Evolutionary conservation across 2,113 vertebrate species (phyloP), one percentile per base, ranked within the genome.

Genomic region (Oncorhynchus nerka): DNA sequence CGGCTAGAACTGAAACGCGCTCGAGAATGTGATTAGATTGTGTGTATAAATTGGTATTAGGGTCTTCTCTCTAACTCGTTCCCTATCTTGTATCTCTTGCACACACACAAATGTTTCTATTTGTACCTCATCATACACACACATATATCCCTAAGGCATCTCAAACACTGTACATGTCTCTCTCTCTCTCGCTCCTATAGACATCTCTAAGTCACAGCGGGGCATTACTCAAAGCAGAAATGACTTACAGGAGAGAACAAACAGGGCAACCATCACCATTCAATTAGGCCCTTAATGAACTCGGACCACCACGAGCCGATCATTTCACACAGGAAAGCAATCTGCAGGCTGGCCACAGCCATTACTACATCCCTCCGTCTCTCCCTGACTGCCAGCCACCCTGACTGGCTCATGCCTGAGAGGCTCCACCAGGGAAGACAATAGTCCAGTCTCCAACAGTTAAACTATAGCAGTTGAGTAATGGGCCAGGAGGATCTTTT

Each of bases 221-320:
- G 2, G 20, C 61, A 75, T 45, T 78, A 62, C 39, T 75, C 71
- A 76, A 74, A 59, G 2, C 24, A 61, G 70, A 13, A 71, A 80
- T 75, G 81, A 81, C 48, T 61, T 78, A 85, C 70, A 76, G 26
- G 28, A 61, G 69, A 79, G 61, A 82, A 81, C 71, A 85, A 87
- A 84, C 67, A 28, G 70, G 76, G 70, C 73, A 76, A 75, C 68
- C 75, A 82, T 75, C 20, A 6, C 76, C 81, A 90, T 89, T 90
- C 84, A 88, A 77, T 91, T 91, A 90, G 65, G 66, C 48, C 55
- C 68, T 57, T 83, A 85, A 91, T 92, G 80, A 89, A 87, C 83
- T 78, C 72, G 67, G 81, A 62, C 78, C 84, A 61, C 22, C 8
- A 34, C 32, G 73, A 84, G 84, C 79, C 75, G 39, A 85, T 88